These are phyloP conservation scores for Camelus dromedarius DNA, from an alignment of 2,113 vertebrate species.

Conservation along the genomic window DNA sequence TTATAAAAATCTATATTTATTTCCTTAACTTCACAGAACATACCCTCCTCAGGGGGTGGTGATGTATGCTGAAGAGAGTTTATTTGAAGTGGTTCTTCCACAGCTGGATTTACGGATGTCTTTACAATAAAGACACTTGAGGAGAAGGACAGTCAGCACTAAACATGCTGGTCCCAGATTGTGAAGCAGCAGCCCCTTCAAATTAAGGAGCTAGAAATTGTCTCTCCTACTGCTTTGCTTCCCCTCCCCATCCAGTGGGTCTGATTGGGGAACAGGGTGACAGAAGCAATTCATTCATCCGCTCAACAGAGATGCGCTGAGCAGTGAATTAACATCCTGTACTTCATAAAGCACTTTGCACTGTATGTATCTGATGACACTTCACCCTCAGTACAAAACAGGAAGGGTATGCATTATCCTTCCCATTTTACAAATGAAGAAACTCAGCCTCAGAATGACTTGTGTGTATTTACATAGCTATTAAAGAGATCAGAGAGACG, in stretches of 20 bases:
- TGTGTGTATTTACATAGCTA: neutral
- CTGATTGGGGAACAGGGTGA: neutral
- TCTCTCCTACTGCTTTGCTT: neutral
- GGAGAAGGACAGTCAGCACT: slow-evolving; percentile 25
- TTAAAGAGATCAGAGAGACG: neutral
- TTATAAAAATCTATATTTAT: slow-evolving; percentile 75
- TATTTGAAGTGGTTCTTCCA: slow-evolving; percentile 80
- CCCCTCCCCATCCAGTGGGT: neutral
- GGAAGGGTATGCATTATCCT: neutral
- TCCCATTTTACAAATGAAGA: neutral
- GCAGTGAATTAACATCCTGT: neutral
- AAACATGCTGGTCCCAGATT: slow-evolving; percentile 71
- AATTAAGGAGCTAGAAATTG: neutral
- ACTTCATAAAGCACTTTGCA: slow-evolving; percentile 18
- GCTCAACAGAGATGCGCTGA: neutral
- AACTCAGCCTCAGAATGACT: slow-evolving; percentile 19
- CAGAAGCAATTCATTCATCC: neutral
- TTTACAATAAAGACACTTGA: slow-evolving; percentile 71
- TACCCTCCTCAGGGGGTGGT: slow-evolving; percentile 64
- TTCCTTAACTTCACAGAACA: slow-evolving; percentile 69
- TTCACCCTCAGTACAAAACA: neutral
- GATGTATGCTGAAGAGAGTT: slow-evolving; percentile 42
- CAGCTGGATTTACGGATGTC: slow-evolving; percentile 73
- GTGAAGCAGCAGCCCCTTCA: neutral
- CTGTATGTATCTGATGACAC: neutral